Conservation (phyloP, 1,140 invertebrate species). For the Pseudomyrmex flavicornis region DNA sequence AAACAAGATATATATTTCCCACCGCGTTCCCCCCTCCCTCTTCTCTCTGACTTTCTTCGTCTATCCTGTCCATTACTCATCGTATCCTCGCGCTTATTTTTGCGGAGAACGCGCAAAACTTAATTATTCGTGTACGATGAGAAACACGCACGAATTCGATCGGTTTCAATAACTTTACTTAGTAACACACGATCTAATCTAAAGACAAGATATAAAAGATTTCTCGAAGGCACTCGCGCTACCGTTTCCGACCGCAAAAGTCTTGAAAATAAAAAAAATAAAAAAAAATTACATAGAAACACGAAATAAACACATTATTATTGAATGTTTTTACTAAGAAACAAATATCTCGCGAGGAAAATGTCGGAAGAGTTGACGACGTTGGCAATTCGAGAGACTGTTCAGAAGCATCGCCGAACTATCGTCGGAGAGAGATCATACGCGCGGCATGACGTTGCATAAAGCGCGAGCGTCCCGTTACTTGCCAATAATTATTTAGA, state of each 20-base stretch:
- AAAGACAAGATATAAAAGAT: no score
- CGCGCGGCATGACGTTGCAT: slow-evolving; percentile 16
- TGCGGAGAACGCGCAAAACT: neutral
- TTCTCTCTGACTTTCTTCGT: neutral
- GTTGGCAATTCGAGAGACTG: neutral
- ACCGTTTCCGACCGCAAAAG: no score
- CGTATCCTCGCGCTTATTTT: neutral
- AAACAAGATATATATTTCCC: slow-evolving; percentile 49
- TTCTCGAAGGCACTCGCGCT: no score
- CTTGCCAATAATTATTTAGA: slow-evolving; percentile 57
- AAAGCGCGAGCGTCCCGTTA: slow-evolving; percentile 49
- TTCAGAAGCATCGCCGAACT: slow-evolving; percentile 44
- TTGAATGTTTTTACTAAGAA: neutral
- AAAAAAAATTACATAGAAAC: neutral
- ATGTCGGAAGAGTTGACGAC: slow-evolving; percentile 6
- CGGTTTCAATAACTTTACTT: neutral
- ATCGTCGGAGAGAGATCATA: slow-evolving; percentile 25
- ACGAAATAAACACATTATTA: neutral
- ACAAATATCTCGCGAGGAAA: slow-evolving; percentile 24
- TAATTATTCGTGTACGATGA: neutral
- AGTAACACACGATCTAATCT: neutral
- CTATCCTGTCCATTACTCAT: neutral
- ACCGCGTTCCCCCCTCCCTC: neutral
- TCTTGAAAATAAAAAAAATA: no score
- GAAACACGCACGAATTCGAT: neutral